These are phyloP conservation scores for Carduelis carduelis DNA, from an alignment of 2,797 vertebrate genomes.

Conservation along the genomic window DNA sequence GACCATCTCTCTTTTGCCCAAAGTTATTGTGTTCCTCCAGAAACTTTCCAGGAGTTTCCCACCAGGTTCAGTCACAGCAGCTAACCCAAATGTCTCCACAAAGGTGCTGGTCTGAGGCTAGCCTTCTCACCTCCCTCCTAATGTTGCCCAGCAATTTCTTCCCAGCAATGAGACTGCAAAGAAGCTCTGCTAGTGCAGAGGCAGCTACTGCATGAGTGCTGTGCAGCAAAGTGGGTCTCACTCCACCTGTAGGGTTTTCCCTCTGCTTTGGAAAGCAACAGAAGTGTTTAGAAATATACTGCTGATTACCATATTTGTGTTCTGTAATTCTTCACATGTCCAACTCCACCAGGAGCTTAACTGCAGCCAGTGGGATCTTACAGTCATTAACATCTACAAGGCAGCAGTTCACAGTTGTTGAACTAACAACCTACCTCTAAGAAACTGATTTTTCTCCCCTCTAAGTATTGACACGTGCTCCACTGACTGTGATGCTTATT, in stretches of 20 bases:
- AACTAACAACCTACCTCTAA: constrained; percentile 53
- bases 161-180: not conserved
- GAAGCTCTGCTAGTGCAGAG: not conserved
- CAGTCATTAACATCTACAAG: constrained; percentile 64
- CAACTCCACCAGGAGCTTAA: constrained; percentile 53
- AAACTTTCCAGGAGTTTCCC: not conserved
- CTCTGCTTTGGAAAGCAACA: constrained; percentile 2
- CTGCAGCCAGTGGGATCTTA: constrained; percentile 59
- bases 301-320: constrained; percentile 49
- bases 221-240: not conserved
- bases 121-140: not conserved
- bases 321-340: constrained; percentile 59
- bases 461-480: constrained; percentile 50
- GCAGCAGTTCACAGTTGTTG: constrained; percentile 53
- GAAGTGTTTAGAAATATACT: constrained; percentile 33
- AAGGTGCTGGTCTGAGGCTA: not conserved
- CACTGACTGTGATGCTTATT: constrained; percentile 46
- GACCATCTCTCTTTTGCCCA: accelerated
- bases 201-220: accelerated
- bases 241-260: not conserved
- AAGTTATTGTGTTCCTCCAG: not conserved
- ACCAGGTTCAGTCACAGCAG: not conserved
- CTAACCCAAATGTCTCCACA: not conserved
- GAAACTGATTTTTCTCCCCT: constrained; percentile 57
- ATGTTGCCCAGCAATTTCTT: not conserved